phyloP scores from a whole-genome alignment of 2,888 invertebrate genomes.

The Idaea aversata region DNA sequence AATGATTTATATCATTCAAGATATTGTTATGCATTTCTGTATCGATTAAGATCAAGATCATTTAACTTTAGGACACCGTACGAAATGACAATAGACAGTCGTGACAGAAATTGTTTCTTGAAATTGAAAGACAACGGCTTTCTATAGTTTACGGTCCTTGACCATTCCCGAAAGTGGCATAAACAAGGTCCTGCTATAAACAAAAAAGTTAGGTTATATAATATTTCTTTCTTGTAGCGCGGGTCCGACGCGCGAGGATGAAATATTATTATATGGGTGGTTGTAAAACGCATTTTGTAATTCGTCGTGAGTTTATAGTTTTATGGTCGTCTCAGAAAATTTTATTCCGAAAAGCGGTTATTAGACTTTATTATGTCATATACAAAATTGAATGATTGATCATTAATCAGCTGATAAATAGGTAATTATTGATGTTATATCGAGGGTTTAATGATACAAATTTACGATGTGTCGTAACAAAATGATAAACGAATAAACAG shows the following conservation, averaged over 20 bases:
- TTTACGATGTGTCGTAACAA: constrained; percentile 29
- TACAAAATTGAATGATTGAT: constrained; percentile 46
- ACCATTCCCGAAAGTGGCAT: constrained; percentile 60
- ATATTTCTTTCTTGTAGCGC: constrained; percentile 38
- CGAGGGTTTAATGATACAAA: constrained; percentile 36
- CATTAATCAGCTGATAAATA: constrained; percentile 60
- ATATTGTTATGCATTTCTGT: constrained; percentile 27
- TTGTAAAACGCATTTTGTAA: constrained; percentile 68
- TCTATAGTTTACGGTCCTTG: constrained; percentile 64
- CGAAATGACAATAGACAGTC: constrained; percentile 55
- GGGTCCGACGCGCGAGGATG: constrained; percentile 57
- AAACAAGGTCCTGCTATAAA: constrained; percentile 59
- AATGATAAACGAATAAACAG: constrained; percentile 18
- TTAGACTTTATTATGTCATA: constrained; percentile 55
- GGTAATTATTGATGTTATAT: constrained; percentile 40
- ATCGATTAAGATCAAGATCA: constrained; percentile 65
- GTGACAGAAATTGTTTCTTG: constrained; percentile 64
- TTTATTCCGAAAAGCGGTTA: constrained; percentile 50
- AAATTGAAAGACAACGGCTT: constrained; percentile 57
- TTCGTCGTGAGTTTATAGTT: constrained; percentile 69
- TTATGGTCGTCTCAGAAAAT: constrained; percentile 62
- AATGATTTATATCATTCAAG: background rate
- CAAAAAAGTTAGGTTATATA: constrained; percentile 38
- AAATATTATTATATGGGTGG: constrained; percentile 72
- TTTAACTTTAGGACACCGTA: constrained; percentile 38